A percentile compares a stretch with the other conserved stretches of the same genome.
phyloP scores from a whole-genome alignment of 2,888 invertebrate genomes.

The Pristionchus exspectatus region DNA sequence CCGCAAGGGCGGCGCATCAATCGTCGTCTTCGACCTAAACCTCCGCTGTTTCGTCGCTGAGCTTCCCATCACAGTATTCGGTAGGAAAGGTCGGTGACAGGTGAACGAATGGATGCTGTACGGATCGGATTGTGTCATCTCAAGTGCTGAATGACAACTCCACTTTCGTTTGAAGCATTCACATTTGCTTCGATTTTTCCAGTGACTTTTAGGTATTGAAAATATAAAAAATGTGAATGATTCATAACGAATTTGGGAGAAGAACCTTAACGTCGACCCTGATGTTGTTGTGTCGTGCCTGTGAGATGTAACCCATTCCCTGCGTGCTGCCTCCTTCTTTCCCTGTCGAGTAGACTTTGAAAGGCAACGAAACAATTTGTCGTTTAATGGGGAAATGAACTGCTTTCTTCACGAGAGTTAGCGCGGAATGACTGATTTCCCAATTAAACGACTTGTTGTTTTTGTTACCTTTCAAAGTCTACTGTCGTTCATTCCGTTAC shows the following conservation, averaged over 20 bases:
- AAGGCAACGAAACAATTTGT: too few species aligned
- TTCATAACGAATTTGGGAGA: too few species aligned
- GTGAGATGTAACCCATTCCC: background rate
- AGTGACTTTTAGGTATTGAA: too few species aligned
- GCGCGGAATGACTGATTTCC: too few species aligned
- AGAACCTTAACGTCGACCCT: background rate
- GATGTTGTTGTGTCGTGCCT: background rate
- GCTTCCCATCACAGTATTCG: conserved; percentile 51
- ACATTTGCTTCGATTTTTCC: too few species aligned
- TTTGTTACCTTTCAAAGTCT: too few species aligned
- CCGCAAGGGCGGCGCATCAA: conserved; percentile 73
- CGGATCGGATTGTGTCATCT: background rate
- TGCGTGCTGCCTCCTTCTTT: background rate
- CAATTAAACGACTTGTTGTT: too few species aligned
- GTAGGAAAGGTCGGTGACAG: conserved; percentile 32
- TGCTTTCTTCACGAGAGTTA: too few species aligned
- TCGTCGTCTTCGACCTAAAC: conserved; percentile 75
- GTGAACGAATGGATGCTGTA: background rate
- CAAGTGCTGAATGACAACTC: background rate
- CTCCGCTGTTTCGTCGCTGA: conserved; percentile 71
- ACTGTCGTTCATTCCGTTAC: background rate
- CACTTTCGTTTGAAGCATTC: background rate
- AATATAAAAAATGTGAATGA: too few species aligned
- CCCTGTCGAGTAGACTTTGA: background rate
- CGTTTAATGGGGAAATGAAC: too few species aligned